Evolutionary conservation across 2,888 invertebrate genomes (phyloP), one percentile per base, ranked within the genome.

Genomic region (Halocaridina rubra): DNA sequence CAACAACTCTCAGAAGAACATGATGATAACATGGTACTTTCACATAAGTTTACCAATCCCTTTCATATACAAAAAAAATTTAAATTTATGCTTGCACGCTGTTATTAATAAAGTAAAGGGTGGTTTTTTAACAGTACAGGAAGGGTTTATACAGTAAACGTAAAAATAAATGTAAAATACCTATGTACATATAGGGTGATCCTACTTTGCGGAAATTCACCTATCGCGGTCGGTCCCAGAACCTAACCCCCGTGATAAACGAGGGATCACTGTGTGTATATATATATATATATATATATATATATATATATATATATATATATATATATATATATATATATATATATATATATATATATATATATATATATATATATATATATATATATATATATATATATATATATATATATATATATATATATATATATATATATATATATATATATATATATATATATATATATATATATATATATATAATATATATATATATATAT

Each of bases 251-350:
- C n/a, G n/a, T n/a, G n/a, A n/a, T n/a, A n/a, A n/a, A n/a, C n/a
- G n/a, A n/a, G n/a, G n/a, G n/a, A 39, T 39, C 7, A 8, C 7
- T 39, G 13, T 39, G 39, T 39, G 13, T 39, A 39, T 39, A 39
- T 39, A 39, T 39, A 39, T 13, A 39, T 39, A 39, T 39, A 71
- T 71, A 4, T 3, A 71, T 71, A 71, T 71, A 71, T 71, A 71
- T 71, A 4, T 4, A 71, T 71, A 71, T 71, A 71, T 71, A 71
- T 71, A 71, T 71, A 71, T 71, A 29, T 29, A 71, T 29, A 29
- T 29, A 71, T 71, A 71, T 71, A 29, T 30, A 27, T 29, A 27
- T 29, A 24, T 29, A 27, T 29, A 27, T 29, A 27, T 29, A 27
- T 27, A 27, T 27, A 22, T 61, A 22, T 61, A 22, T 61, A 22